A percentile compares a stretch with the other conserved stretches of the same genome.
Conservation (phyloP, 2,113 vertebrate species). For the Cynocephalus volans region DNA sequence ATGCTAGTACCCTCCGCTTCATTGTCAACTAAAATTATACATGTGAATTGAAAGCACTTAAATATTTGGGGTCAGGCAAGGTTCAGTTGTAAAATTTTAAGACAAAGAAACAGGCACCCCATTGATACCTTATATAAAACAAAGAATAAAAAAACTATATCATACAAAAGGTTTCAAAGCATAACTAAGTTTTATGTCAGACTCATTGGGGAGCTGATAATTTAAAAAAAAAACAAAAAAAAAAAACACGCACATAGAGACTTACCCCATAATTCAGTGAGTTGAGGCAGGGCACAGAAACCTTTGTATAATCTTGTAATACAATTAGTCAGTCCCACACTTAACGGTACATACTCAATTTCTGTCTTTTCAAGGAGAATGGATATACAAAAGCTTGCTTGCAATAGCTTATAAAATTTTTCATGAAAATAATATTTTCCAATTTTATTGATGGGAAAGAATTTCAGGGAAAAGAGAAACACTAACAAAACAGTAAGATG, state of each 20-base stretch:
- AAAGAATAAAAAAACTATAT: not conserved
- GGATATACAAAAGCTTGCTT: not conserved
- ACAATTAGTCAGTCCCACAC: not conserved
- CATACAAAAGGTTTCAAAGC: slow-evolving; percentile 16
- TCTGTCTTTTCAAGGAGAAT: slow-evolving; percentile 11
- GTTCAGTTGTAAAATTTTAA: slow-evolving; percentile 46
- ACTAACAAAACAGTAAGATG: slow-evolving; percentile 30
- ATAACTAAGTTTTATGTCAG: not conserved
- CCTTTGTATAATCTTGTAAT: not conserved
- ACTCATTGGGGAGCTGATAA: not conserved
- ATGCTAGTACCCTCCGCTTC: not conserved
- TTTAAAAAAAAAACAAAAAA: not conserved
- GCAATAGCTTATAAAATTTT: not conserved
- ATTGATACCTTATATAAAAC: not conserved
- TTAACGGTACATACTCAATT: not conserved
- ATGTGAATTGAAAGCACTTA: slow-evolving; percentile 37
- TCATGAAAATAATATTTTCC: slow-evolving; percentile 27
- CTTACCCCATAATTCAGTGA: not conserved
- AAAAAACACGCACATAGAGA: not conserved
- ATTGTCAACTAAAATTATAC: slow-evolving; percentile 34
- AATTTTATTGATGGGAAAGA: slow-evolving; percentile 39
- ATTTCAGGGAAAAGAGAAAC: slow-evolving; percentile 34
- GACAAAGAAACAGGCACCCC: not conserved
- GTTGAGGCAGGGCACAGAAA: not conserved
- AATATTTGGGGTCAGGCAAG: not conserved